phyloP scores from a whole-genome alignment of 2,888 invertebrate genomes.

The Melinaea marsaeus region DNA sequence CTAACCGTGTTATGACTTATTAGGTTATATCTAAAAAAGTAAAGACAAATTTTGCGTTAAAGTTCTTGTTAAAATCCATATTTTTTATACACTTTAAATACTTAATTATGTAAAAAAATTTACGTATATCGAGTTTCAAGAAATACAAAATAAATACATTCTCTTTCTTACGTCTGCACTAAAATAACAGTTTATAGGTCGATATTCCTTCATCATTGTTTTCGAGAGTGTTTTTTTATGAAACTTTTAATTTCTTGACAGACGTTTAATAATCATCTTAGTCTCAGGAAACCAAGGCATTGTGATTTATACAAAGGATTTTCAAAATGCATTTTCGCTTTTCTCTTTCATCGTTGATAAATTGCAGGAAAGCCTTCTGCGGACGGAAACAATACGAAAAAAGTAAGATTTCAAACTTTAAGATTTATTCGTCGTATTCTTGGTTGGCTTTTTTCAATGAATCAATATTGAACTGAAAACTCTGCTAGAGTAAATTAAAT shows the following conservation, averaged over 20 bases:
- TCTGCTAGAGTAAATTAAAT: not conserved
- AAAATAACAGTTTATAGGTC: constrained; percentile 1
- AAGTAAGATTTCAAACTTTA: constrained; percentile 30
- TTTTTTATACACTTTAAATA: no score
- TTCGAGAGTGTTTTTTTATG: constrained; percentile 4
- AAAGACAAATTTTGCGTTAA: no score
- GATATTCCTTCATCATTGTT: not conserved
- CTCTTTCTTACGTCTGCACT: not conserved
- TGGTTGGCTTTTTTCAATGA: constrained; percentile 18
- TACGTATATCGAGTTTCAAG: no score
- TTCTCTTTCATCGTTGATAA: constrained; percentile 35
- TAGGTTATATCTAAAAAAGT: no score
- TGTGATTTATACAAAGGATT: constrained; percentile 34
- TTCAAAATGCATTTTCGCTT: constrained; percentile 33
- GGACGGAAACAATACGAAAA: constrained; percentile 35
- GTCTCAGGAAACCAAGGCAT: constrained; percentile 25
- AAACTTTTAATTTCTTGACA: constrained; percentile 24
- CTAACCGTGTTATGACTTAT: no score
- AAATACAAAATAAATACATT: not conserved
- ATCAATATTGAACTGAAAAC: constrained; percentile 18
- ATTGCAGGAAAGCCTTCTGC: constrained; percentile 32
- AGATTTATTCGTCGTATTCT: constrained; percentile 28
- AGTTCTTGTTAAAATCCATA: no score
- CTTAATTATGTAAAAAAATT: no score
- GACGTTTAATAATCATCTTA: constrained; percentile 27